These are phyloP conservation scores for Embidobia sp. DNA, from an alignment of 2,888 invertebrate genomes.

Conservation along the genomic window DNA sequence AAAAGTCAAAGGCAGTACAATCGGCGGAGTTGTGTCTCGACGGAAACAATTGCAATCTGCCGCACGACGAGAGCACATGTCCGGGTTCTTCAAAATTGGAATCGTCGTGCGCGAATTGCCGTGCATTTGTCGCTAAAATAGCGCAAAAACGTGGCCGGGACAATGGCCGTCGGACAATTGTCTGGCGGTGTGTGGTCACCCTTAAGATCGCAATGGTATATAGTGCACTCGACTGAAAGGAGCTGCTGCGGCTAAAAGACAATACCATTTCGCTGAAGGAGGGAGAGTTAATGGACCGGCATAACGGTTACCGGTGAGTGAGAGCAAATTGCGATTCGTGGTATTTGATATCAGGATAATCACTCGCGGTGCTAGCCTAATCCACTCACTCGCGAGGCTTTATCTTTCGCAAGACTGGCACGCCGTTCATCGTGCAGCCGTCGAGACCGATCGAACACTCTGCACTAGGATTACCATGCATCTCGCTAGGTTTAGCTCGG, in stretches of 20 bases:
- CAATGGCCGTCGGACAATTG: slow-evolving; percentile 44
- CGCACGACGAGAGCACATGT: slow-evolving; percentile 28
- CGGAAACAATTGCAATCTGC: no score
- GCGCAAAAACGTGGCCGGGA: slow-evolving; percentile 48
- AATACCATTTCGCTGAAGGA: slow-evolving; percentile 67
- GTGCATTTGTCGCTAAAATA: slow-evolving; percentile 42
- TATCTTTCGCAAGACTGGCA: slow-evolving; percentile 68
- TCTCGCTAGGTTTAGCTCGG: no score
- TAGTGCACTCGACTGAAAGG: slow-evolving; percentile 65
- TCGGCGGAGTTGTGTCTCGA: slow-evolving; percentile 9
- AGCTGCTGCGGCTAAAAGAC: slow-evolving; percentile 66
- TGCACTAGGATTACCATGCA: background rate
- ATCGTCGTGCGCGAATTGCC: slow-evolving; percentile 22
- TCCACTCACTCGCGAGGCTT: slow-evolving; percentile 67
- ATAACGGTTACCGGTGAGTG: slow-evolving; percentile 67
- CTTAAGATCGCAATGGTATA: slow-evolving; percentile 62
- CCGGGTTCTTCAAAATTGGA: slow-evolving; percentile 33
- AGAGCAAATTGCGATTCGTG: slow-evolving; percentile 80
- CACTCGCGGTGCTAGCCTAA: slow-evolving; percentile 69
- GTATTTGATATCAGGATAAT: slow-evolving; percentile 81
- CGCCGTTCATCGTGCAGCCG: slow-evolving; percentile 54
- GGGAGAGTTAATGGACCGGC: slow-evolving; percentile 70
- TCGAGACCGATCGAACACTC: slow-evolving; percentile 49
- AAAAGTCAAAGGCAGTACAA: background rate
- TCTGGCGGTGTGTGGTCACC: slow-evolving; percentile 63